Conservation (phyloP, 2,113 vertebrate species). For the Osmerus mordax region DNA sequence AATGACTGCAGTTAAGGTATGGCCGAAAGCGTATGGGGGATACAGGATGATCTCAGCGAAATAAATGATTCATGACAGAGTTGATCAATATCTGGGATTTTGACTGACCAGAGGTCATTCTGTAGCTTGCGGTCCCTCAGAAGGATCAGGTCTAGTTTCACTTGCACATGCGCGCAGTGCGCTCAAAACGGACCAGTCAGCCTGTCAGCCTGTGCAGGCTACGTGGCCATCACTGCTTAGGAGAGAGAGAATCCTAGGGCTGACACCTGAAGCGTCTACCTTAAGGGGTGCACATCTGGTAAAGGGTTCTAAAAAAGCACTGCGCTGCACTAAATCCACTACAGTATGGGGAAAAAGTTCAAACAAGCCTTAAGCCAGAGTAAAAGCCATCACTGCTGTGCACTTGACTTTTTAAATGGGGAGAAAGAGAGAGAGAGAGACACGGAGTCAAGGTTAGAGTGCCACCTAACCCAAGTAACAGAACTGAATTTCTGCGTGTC, state of each 20-base stretch:
- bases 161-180: too few relatives aligned
- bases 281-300: constrained; percentile 31
- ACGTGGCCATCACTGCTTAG: neutral
- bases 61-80: constrained; percentile 11
- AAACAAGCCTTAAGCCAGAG: constrained; percentile 8
- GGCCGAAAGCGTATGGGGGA: neutral
- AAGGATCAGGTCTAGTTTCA: neutral
- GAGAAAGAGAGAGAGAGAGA: neutral
- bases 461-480: constrained; percentile 14
- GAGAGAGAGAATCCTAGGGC: neutral
- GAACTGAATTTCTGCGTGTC: constrained; percentile 26
- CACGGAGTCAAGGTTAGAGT: neutral
- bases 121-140: neutral
- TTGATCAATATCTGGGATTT: neutral
- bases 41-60: constrained; percentile 1
- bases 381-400: neutral
- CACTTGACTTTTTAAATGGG: constrained; percentile 10
- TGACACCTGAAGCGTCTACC: constrained; percentile 11
- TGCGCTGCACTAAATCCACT: constrained; percentile 12
- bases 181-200: neutral
- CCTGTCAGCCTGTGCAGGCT: neutral
- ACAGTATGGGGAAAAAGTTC: neutral
- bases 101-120: neutral
- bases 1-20: neutral
- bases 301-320: constrained; percentile 15